Evolutionary conservation across 1,140 invertebrate species (phyloP), one percentile per base, ranked within the genome.

Genomic region (Trichonephila clavipes): DNA sequence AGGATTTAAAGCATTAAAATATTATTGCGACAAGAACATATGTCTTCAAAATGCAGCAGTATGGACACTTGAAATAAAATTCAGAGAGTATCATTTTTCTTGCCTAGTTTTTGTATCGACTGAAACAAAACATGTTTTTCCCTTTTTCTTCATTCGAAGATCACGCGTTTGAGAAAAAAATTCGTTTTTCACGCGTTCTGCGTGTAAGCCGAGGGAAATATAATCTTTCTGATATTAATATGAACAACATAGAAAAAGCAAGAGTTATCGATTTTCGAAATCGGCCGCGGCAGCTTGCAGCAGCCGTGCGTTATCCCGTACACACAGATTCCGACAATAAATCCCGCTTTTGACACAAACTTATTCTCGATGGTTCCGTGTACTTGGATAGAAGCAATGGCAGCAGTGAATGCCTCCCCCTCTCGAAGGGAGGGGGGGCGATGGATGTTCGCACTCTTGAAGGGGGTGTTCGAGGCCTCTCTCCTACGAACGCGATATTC

Each of bases 311-410:
- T 93, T 93, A 93, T 93, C 92, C 51, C 24, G 82, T 86, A 12
- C 86, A 34, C 92, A 51, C 51, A 93, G 92, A 93, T 93, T 88
- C 85, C 59, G 24, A 66, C 85, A 88, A 93, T 93, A 93, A 93
- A 93, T 93, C 92, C 66, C 44, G 66, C 16, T 59, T 64, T 69
- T 93, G 92, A 88, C 92, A 93, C 85, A 93, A 93, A 93, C 92
- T 93, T 93, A 93, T 93, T 93, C 92, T 93, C 21, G 92, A 93
- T 93, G 86, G 92, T 92, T 92, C 82, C 91, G 51, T 87, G 91
- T 92, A 87, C 91, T 92, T 92, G 91, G 91, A 86, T 92, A 92
- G 24, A 59, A 72, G 72, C 62, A 85, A 61, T 66, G 90, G 34
- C 21, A 16, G 7, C 28, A 10, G n/a, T 87, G 64, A 69, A 44